Evolutionary conservation across 2,113 vertebrate genomes (phyloP).

Genomic region (Amia ocellicauda): DNA sequence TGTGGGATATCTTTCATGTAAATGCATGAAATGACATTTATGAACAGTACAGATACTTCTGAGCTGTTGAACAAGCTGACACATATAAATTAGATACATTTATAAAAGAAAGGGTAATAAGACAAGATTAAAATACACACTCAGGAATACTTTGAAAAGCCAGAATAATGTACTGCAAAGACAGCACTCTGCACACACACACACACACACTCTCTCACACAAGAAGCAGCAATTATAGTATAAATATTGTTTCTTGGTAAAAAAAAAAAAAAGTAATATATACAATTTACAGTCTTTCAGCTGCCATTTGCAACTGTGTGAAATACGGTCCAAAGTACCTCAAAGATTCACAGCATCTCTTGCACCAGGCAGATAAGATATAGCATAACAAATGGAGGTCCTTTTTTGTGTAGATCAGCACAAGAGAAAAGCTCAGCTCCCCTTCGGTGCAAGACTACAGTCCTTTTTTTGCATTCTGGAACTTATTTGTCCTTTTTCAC

Average conservation of each 20-base stretch:
- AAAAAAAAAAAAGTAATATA: slow-evolving; percentile 32
- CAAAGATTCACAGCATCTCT: slow-evolving; percentile 33
- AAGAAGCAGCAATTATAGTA: slow-evolving; percentile 53
- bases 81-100: slow-evolving; percentile 2
- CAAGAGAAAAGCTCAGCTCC: slow-evolving; percentile 53
- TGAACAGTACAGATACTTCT: slow-evolving; percentile 2
- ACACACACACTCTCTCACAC: slow-evolving; percentile 32
- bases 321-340: slow-evolving; percentile 55
- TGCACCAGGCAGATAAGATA: slow-evolving; percentile 30
- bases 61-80: neutral
- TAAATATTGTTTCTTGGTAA: slow-evolving; percentile 47
- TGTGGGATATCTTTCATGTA: neutral
- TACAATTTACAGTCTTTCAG: slow-evolving; percentile 36
- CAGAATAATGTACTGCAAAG: slow-evolving; percentile 5
- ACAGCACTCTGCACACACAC: slow-evolving; percentile 18
- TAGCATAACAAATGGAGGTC: slow-evolving; percentile 12
- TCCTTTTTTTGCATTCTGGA: neutral
- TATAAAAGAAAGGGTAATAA: slow-evolving; percentile 31
- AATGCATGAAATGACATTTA: neutral
- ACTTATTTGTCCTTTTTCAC: neutral
- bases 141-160: slow-evolving; percentile 17
- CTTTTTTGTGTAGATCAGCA: slow-evolving; percentile 16
- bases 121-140: slow-evolving; percentile 23
- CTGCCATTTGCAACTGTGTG: slow-evolving; percentile 35
- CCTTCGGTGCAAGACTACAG: slow-evolving; percentile 25